phyloP scores from a whole-genome alignment of 2,888 invertebrate species.

The Ophonus ardosiacus region DNA sequence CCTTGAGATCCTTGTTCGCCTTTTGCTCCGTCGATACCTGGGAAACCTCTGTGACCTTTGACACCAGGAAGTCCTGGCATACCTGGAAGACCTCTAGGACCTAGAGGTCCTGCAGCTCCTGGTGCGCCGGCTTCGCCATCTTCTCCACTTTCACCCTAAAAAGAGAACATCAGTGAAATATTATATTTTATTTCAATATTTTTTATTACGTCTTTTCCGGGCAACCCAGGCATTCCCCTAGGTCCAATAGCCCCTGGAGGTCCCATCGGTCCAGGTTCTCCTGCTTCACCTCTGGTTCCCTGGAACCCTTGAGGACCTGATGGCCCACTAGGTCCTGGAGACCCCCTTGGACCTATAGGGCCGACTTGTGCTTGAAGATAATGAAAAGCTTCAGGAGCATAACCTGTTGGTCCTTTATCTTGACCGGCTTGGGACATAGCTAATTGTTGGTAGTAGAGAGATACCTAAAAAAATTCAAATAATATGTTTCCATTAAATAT shows the following conservation, averaged over 20 bases:
- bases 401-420: slow-evolving; percentile 86
- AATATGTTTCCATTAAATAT: background rate
- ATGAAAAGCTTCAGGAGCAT: slow-evolving; percentile 81
- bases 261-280: slow-evolving; percentile 85
- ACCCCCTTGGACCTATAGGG: slow-evolving; percentile 88
- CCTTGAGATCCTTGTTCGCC: slow-evolving; percentile 87
- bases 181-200: background rate
- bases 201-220: slow-evolving; percentile 86
- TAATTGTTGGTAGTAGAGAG: slow-evolving; percentile 86
- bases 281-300: slow-evolving; percentile 88
- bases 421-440: slow-evolving; percentile 83
- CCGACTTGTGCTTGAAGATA: slow-evolving; percentile 90
- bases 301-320: slow-evolving; percentile 90
- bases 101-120: slow-evolving; percentile 85
- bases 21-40: slow-evolving; percentile 88
- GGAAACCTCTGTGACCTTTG: slow-evolving; percentile 90
- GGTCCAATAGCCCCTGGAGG: slow-evolving; percentile 79
- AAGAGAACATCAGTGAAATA: slow-evolving; percentile 74
- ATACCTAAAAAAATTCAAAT: slow-evolving; percentile 75
- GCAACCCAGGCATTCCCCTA: slow-evolving; percentile 83
- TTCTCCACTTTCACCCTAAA: slow-evolving; percentile 87
- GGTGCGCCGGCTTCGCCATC: slow-evolving; percentile 88
- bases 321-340: slow-evolving; percentile 81
- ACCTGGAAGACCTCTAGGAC: slow-evolving; percentile 85
- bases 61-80: slow-evolving; percentile 88